Base-by-base conservation (phyloP, 37 sponge, comb jelly and placozoan species). In the Beroe ovata region DNA sequence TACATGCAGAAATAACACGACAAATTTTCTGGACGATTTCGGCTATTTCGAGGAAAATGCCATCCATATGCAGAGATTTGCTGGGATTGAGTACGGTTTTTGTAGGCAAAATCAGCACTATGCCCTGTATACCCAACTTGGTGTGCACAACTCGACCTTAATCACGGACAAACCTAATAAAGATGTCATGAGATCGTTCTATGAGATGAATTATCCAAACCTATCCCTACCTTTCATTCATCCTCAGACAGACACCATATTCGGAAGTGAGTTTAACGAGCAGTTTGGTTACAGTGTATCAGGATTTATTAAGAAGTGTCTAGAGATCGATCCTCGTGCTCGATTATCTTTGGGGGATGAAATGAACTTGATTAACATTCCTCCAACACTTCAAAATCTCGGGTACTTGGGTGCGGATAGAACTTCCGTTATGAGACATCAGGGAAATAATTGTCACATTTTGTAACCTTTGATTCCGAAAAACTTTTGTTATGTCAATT, bases 1-100 rank as follows among this genome's bases (percentile, higher is more conserved):
- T 16, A 77, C 11, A 14, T 77, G 84, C 28, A 39, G 11, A 77
- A 42, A 39, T 4, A 77, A 77, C n/a, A 61, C 26, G 3, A 61
- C 23, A n/a, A 47, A 47, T 47, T 16, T 16, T 47, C 54, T 47
- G 11, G 54, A 11, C 11, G 54, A 47, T 16, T 6, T 16, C 11
- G 54, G 54, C 6, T n/a, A n/a, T n/a, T n/a, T n/a, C n/a, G n/a
- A n/a, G n/a, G n/a, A n/a, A n/a, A n/a, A n/a, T n/a, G 54, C 11
- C 11, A 47, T 47, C 11, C 54, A 47, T 16, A 47, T 47, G 54
- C 6, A 47, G 11, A 47, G 54, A 47, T 47, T 47, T 47, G 54
- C 54, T 47, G 54, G 11, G 6, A 47, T 16, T 47, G 54, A 47
- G 6, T 11, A 47, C 11, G 54, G 54, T 47, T 16, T 47, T 16